These are phyloP conservation scores for Oncorhynchus kisutch DNA, from an alignment of 2,113 vertebrate genomes.

Conservation along the genomic window DNA sequence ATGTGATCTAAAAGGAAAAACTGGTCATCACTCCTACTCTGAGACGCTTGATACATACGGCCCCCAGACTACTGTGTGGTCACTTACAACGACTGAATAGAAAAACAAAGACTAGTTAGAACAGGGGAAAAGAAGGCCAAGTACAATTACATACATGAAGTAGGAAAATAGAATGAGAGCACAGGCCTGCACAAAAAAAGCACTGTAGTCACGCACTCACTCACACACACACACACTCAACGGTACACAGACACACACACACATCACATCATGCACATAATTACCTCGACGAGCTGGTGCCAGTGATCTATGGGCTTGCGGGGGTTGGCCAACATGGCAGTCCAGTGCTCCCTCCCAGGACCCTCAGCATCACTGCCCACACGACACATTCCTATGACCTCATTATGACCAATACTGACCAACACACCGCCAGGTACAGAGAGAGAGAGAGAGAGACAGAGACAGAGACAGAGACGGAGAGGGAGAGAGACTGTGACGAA, in stretches of 20 bases:
- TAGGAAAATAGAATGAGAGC: no score
- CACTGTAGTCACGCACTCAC: not conserved
- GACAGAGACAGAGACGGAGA: no score
- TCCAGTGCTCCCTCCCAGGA: slow-evolving; percentile 89
- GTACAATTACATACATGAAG: no score
- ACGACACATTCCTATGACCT: slow-evolving; percentile 91
- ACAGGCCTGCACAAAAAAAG: not conserved
- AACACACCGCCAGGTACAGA: slow-evolving; percentile 3
- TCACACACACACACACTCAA: not conserved
- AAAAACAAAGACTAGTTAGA: no score
- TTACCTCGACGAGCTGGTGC: slow-evolving; percentile 88
- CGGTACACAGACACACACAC: no score
- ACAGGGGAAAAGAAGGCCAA: no score
- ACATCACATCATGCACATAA: slow-evolving; percentile 5
- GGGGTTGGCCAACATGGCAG: slow-evolving; percentile 89
- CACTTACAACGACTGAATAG: not conserved
- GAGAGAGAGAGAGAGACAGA: no score
- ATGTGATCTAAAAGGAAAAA: no score
- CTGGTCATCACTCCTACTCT: no score
- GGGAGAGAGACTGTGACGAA: slow-evolving; percentile 28
- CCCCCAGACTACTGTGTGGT: not conserved
- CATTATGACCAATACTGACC: slow-evolving; percentile 88
- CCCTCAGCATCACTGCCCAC: slow-evolving; percentile 86
- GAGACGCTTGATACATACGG: no score
- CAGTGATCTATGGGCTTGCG: slow-evolving; percentile 94